A percentile compares a stretch with the other conserved stretches of the same genome.
Conservation (phyloP, 1,140 invertebrate genomes). For the Palaemon carinicauda region DNA sequence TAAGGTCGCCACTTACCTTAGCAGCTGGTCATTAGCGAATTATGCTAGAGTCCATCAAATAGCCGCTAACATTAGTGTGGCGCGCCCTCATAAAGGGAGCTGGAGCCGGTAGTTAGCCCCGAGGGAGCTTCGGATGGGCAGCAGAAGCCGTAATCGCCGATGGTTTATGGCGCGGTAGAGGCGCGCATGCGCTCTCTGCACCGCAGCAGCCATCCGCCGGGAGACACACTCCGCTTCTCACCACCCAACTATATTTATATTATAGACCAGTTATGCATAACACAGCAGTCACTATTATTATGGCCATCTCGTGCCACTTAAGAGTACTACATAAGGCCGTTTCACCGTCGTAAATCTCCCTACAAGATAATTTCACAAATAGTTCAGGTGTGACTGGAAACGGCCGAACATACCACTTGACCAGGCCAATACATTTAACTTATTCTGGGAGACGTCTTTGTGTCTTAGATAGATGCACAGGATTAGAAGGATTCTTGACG, state of each 20-base stretch:
- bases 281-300: not conserved
- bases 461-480: too few relatives aligned
- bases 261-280: constrained; percentile 9
- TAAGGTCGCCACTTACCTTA: constrained; percentile 7
- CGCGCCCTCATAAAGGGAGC: constrained; percentile 22
- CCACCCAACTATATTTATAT: not conserved
- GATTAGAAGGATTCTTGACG: too few relatives aligned
- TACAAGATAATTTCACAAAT: not conserved
- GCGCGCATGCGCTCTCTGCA: not conserved
- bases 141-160: constrained; percentile 13
- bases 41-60: constrained; percentile 36
- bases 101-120: constrained; percentile 6
- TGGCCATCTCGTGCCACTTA: not conserved
- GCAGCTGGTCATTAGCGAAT: constrained; percentile 27
- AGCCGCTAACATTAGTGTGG: constrained; percentile 32
- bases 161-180: not conserved
- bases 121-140: not conserved
- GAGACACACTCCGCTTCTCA: not conserved
- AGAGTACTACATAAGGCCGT: not conserved
- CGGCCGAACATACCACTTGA: not conserved
- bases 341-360: not conserved
- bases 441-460: too few relatives aligned
- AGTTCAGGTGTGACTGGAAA: not conserved
- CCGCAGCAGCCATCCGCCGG: not conserved
- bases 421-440: too few relatives aligned